Base-by-base conservation (phyloP, 2,888 invertebrate species). In the Calliscelio sp. region DNA sequence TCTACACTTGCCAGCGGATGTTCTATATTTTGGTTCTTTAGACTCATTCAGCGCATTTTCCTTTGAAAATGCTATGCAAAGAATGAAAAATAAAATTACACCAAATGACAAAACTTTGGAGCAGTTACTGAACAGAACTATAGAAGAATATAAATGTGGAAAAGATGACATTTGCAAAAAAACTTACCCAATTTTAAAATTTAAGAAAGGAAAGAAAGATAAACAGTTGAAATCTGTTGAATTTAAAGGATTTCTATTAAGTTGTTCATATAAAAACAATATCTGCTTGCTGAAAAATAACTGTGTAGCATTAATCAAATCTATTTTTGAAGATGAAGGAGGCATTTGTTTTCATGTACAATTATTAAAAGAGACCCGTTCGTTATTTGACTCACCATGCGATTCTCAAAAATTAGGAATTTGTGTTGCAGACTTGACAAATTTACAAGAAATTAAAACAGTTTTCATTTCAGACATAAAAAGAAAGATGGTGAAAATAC, bases 1-100 rank as follows among this genome's bases (percentile, higher is more conserved):
- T 0, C 25, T 86, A 20, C 90, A 90, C 82, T 65, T 90, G 6
- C 49, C 82, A 14, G 68, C 73, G 28, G 81, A n/a, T 22, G 59
- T 55, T 16, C 32, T 55, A 32, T 10, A 10, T 6, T 55, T 55
- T 18, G 32, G 32, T 8, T 22, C 57, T 5, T 61, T 86, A 32
- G 59, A 59, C 24, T 59, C 38, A 14, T 59, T 38, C 28, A 59
- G 59, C 22, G 59, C 59, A 4, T 46, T 46, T n/a, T n/a, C n/a
- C n/a, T n/a, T n/a, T n/a, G n/a, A n/a, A n/a, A n/a, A n/a, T n/a
- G n/a, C n/a, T n/a, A 59, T 59, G 59, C 59, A 59, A 38, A 14
- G 22, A 22, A 63, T 63, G 25, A 63, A 63, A 18, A 63, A 63
- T 63, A 63, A 44, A 44, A 63, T 63, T 14, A 63, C 24, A 44